Base-by-base conservation (phyloP, 92 coral and sea anemone genomes). In the Porites divaricata region DNA sequence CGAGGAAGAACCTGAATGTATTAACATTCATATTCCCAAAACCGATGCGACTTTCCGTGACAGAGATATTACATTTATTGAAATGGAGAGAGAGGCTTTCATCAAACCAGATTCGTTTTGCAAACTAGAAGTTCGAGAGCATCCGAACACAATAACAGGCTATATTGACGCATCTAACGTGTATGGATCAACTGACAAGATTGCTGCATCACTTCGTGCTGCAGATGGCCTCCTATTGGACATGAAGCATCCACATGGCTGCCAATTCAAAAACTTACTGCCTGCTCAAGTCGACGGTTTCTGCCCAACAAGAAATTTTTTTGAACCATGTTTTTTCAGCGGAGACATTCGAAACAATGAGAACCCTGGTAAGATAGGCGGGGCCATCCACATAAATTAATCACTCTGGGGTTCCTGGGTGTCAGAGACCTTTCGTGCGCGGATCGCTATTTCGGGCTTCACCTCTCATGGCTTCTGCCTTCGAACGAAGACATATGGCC, bases 341-440 rank as follows among this genome's bases (percentile, higher is more conserved):
- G 96, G 96, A 63, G 96, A 93, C 65, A 72, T 59, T 17, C 81
- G 96, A 49, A 88, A 81, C 8, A 93, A 93, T 58, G 96, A 90
- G 21, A 89, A 89, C 66, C 87, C 16, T 79, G 92, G 92, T 89
- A 52, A 64, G 70, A 52, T 35, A 35, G 45, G 6, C 45, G 7
- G 45, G 45, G 45, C 45, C 45, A 35, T 35, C 45, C 45, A 35
- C 7, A 35, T 35, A 35, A 4, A 35, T 35, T 35, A 5, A 35
- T 35, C 45, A 0, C 45, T 35, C 7, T 4, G 45, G 4, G 45
- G 7, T 35, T 0, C 45, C 45, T 35, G 0, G 45, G 45, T 35
- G 7, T 35, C 45, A 35, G 45, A 35, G 45, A 35, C 45, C 4
- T 35, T 35, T 35, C 45, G 0, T 35, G 45, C 45, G 0, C 45